These are phyloP conservation scores for Cerastis rubricosa DNA, from an alignment of 2,888 invertebrate genomes.

Conservation along the genomic window DNA sequence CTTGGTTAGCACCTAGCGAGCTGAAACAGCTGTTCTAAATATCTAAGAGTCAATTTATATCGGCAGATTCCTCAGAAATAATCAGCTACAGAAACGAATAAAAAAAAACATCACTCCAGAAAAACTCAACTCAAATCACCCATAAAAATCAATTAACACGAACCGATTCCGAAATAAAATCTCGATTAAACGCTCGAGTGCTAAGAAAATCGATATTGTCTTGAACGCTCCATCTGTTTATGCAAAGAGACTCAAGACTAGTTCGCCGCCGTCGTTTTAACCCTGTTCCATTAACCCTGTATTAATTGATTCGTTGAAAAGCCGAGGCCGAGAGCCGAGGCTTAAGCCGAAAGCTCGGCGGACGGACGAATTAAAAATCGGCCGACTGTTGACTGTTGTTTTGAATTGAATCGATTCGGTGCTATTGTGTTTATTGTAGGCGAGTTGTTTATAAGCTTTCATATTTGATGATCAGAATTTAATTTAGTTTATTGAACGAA, in stretches of 20 bases:
- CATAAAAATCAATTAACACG: conserved; percentile 55
- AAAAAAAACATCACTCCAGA: conserved; percentile 36
- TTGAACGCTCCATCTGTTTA: conserved; percentile 64
- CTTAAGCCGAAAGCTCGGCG: conserved; percentile 51
- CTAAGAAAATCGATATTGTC: conserved; percentile 50
- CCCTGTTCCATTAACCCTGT: conserved; percentile 65
- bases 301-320: conserved; percentile 67
- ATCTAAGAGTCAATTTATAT: neutral
- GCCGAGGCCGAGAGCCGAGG: conserved; percentile 50
- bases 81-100: conserved; percentile 2
- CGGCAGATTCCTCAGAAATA: neutral
- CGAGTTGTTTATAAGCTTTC: conserved; percentile 39
- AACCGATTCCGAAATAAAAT: conserved; percentile 46
- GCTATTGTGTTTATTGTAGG: conserved; percentile 43
- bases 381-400: conserved; percentile 41
- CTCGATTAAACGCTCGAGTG: conserved; percentile 43
- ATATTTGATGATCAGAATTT: conserved; percentile 48
- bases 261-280: conserved; percentile 60
- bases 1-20: too few relatives aligned
- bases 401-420: conserved; percentile 39
- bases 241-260: conserved; percentile 64
- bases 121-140: conserved; percentile 17
- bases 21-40: neutral
- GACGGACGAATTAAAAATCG: conserved; percentile 50
- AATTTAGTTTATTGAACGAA: conserved; percentile 50